phyloP scores from a whole-genome alignment of 2,113 vertebrate species.

The Desmodus rotundus region DNA sequence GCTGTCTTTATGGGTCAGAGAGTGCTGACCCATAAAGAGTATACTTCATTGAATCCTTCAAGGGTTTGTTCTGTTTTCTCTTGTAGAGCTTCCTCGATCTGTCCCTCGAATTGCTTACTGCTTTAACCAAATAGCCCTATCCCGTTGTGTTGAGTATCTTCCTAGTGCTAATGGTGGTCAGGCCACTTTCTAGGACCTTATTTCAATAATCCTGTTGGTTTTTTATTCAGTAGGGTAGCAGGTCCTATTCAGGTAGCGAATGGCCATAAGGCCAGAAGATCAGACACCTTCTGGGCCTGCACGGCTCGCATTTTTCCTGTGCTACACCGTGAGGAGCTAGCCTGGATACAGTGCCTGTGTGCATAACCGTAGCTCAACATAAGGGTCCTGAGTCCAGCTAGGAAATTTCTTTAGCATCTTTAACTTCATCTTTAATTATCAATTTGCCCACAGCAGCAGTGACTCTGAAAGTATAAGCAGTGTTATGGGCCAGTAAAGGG shows the following conservation, averaged over 20 bases:
- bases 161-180: not conserved
- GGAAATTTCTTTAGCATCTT: not conserved
- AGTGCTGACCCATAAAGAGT: not conserved
- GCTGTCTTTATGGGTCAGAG: too few relatives aligned
- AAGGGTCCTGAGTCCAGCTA: not conserved
- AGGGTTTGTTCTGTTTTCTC: not conserved
- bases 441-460: not conserved
- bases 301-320: not conserved
- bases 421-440: conserved; percentile 11
- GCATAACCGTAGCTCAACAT: not conserved
- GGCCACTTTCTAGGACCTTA: not conserved
- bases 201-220: not conserved
- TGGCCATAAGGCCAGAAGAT: not conserved
- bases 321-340: not conserved
- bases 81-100: not conserved
- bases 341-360: not conserved
- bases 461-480: not conserved
- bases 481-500: not conserved
- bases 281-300: not conserved
- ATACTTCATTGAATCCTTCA: not conserved
- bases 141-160: not conserved
- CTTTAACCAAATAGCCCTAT: not conserved
- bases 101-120: not conserved
- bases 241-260: not conserved
- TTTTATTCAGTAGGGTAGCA: not conserved